Evolutionary conservation across 2,888 invertebrate genomes (phyloP).

Genomic region (Mythimna vitellina): DNA sequence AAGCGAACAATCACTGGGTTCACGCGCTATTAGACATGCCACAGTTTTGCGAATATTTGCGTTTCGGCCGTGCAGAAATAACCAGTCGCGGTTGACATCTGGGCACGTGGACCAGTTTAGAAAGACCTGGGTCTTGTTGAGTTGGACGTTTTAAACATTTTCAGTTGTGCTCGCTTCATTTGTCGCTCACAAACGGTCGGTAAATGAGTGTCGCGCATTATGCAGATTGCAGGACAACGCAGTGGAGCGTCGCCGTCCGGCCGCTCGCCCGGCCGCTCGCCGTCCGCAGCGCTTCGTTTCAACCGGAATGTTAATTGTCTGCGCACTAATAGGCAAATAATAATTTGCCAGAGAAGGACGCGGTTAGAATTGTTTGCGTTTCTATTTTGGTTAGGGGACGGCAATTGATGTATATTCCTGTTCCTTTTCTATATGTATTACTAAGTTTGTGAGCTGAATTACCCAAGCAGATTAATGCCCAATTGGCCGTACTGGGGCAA

Average conservation of each 20-base stretch:
- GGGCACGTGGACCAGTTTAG: conserved; percentile 44
- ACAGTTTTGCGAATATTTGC: conserved; percentile 76
- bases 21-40: conserved; percentile 82
- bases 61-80: conserved; percentile 68
- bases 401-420: conserved; percentile 12
- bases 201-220: conserved; percentile 85
- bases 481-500: conserved; percentile 3
- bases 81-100: conserved; percentile 65
- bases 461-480: not conserved
- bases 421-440: not conserved
- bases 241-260: conserved; percentile 69
- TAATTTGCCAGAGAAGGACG: conserved; percentile 64
- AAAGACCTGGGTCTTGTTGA: conserved; percentile 66
- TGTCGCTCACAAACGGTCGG: conserved; percentile 83
- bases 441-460: not conserved
- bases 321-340: conserved; percentile 77
- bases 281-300: conserved; percentile 65
- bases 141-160: conserved; percentile 75
- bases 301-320: conserved; percentile 75
- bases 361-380: conserved; percentile 37
- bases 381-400: conserved; percentile 31
- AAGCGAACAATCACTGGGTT: conserved; percentile 80
- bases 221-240: conserved; percentile 82
- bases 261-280: conserved; percentile 28
- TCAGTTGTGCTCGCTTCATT: conserved; percentile 81